phyloP scores from a whole-genome alignment of 1,140 invertebrate genomes.

The Pygmarrhopalites habei region DNA sequence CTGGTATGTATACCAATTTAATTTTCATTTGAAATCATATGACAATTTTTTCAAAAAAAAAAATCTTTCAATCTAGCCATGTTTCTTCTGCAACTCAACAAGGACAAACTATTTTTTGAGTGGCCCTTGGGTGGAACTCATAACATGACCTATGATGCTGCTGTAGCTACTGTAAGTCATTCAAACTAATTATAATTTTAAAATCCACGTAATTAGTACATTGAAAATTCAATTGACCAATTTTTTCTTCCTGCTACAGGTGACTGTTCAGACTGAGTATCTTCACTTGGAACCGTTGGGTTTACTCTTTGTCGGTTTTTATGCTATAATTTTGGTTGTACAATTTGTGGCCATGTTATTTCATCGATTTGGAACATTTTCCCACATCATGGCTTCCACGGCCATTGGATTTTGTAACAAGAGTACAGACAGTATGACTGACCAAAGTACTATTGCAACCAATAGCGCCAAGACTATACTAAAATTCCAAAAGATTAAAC shows the following conservation, averaged over 20 bases:
- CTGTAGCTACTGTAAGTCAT: conserved; percentile 45
- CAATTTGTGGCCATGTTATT: conserved; percentile 98
- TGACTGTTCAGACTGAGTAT: conserved; percentile 62
- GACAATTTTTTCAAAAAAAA: too few species aligned
- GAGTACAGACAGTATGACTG: conserved; percentile 2
- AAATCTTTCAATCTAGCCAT: too few species aligned
- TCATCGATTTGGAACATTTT: conserved; percentile 95
- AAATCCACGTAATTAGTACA: too few species aligned
- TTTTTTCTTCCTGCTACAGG: background rate
- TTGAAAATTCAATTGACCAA: too few species aligned
- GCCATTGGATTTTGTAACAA: conserved; percentile 70
- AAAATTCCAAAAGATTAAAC: conserved; percentile 38
- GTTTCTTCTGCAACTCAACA: conserved; percentile 95
- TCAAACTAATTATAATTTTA: too few species aligned
- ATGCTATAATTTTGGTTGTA: conserved; percentile 89
- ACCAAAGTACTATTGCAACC: conserved; percentile 39
- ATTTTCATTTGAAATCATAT: too few species aligned
- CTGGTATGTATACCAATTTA: too few species aligned
- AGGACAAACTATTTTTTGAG: conserved; percentile 88
- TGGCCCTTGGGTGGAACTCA: conserved; percentile 90
- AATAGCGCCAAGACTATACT: conserved; percentile 38
- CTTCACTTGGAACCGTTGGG: conserved; percentile 91
- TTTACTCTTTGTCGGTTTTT: conserved; percentile 95
- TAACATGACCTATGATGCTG: conserved; percentile 51
- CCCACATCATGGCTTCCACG: conserved; percentile 94